A percentile compares a stretch with the other conserved stretches of the same genome.
Conservation (phyloP, 2,113 vertebrate species). For the Addax nasomaculatus region DNA sequence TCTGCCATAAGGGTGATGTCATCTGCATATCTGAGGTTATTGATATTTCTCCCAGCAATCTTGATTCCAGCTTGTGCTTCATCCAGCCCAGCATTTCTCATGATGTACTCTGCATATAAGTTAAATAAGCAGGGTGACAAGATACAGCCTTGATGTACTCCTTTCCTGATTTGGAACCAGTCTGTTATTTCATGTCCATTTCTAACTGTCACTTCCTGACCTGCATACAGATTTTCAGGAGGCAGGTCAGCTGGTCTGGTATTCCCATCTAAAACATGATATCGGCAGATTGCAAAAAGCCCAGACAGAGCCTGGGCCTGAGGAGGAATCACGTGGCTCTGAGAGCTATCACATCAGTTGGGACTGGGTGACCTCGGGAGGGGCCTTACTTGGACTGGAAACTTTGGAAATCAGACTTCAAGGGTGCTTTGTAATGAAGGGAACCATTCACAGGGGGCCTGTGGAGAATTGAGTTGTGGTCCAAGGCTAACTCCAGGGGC, state of each 20-base stretch:
- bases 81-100: neutral
- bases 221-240: neutral
- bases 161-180: neutral
- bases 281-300: neutral
- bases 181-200: neutral
- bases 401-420: constrained; percentile 4
- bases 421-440: neutral
- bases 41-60: neutral
- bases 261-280: neutral
- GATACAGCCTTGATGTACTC: neutral
- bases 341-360: neutral
- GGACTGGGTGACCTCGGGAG: neutral
- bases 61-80: neutral
- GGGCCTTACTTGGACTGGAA: neutral
- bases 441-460: neutral
- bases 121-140: neutral
- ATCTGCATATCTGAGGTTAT: neutral
- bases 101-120: neutral
- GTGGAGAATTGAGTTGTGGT: neutral
- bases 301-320: neutral
- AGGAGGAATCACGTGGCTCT: neutral
- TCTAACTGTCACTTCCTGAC: neutral
- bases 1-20: neutral
- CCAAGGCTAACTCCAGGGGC: neutral
- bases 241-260: neutral